A percentile compares a stretch with the other conserved stretches of the same genome.
phyloP scores from a whole-genome alignment of 2,888 invertebrate species.

The Anodontia alba region DNA sequence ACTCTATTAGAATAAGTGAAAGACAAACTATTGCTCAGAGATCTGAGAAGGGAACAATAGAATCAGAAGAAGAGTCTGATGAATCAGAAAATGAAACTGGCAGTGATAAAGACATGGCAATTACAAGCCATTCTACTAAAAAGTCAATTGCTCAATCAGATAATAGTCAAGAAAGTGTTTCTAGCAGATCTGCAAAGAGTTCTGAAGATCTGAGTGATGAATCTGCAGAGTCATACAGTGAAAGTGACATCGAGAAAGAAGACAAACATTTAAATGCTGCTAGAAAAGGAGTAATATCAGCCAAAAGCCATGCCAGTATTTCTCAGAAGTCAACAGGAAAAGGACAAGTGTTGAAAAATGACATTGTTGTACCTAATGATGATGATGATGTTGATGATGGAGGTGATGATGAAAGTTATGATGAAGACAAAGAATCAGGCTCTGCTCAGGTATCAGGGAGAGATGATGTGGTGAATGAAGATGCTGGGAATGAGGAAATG shows the following conservation, averaged over 20 bases:
- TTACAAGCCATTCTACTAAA: background rate
- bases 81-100: background rate
- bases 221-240: background rate
- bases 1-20: background rate
- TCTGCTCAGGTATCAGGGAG: background rate
- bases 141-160: background rate
- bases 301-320: no score
- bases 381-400: slow-evolving; percentile 2
- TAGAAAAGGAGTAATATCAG: no score
- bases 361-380: background rate
- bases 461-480: background rate
- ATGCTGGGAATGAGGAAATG: background rate
- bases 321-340: background rate
- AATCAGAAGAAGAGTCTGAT: background rate
- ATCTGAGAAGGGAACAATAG: background rate
- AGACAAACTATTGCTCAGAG: background rate
- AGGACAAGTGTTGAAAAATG: background rate
- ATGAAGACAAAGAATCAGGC: background rate
- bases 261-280: background rate
- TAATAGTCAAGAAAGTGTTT: background rate
- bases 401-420: background rate
- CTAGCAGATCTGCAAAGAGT: background rate
- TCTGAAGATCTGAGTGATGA: background rate
- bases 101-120: background rate
- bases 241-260: background rate